Evolutionary conservation across 2,888 invertebrate species (phyloP), one percentile per base, ranked within the genome.

Genomic region (Nomada goodeniana): DNA sequence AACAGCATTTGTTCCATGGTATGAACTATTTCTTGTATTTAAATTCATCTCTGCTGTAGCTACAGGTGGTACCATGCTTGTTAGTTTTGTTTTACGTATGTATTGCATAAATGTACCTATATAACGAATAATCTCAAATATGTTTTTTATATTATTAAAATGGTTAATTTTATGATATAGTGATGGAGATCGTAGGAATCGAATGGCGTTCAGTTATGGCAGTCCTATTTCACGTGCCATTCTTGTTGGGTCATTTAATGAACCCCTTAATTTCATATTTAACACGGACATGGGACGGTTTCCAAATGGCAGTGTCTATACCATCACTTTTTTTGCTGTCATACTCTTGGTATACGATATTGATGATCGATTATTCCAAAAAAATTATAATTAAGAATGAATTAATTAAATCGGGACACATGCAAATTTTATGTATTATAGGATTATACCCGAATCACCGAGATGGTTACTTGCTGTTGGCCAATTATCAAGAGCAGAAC

Each of bases 1-100:
- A 23, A 95, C 96, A 50, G 95, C 95, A 0, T 94, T 95, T 63
- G 94, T 94, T 2, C 95, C 96, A 5, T 94, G 95, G 90, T 95
- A 96, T 84, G 95, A 95, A 94, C 92, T 95, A 90, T 96, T 96
- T 91, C 90, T 96, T 36, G 86, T 95, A 18, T 94, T 95, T 67
- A 94, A 96, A 84, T 95, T 96, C 86, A 89, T 96, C 2, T 95
- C 95, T 74, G 96, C 96, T 47, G 91, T 95, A 71, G 95, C 95
- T 11, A 95, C 96, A 18, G 96, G 96, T 80, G 96, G 96, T 50
- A 95, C 96, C 2, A 96, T 96, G 95, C 94, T 96, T 26, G 95
- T 96, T 81, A 95, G 95, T 86, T 96, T 96, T 87, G 95, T 96
- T 67, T 94, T 96, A 44, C 94, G 95, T 95, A 87, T 93, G 94